Base-by-base conservation (phyloP, 2,888 invertebrate genomes). In the Drosophila borealis region DNA sequence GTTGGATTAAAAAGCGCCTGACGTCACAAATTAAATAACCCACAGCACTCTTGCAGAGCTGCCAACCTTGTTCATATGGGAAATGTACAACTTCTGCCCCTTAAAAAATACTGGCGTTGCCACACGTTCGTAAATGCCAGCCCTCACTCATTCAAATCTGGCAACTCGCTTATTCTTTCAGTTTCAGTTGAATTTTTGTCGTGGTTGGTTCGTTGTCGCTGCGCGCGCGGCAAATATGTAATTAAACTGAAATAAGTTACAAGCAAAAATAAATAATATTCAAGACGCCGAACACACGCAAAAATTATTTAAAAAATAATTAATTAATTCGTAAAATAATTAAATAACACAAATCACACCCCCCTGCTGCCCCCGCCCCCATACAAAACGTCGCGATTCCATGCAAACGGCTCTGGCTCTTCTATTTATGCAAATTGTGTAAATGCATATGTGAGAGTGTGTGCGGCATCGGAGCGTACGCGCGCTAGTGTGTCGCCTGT, bases 181-280 rank as follows among this genome's bases (percentile, higher is more conserved):
- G 75, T 75, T 76, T 75, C 75, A 75, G 75, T 75, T 76, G 75
- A 75, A 75, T 75, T 76, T 75, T 75, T 64, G 75, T 76, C 75
- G 75, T 76, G 64, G 67, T 63, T 37, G 64, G 75, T 76, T 71
- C 75, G 75, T 75, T 72, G 72, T 75, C 76, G 75, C 72, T 67
- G 46, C 72, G 76, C 76, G 75, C 75, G 75, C 68, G 75, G 63
- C 48, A 54, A 64, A 61, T 61, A 62, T 75, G 75, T 75, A 72
- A 71, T 75, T 71, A 72, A 75, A 76, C 76, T 76, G 54, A 72
- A 64, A 37, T 72, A 67, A 76, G 68, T 72, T 76, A 67, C 60
- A 75, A 75, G 54, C 63, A 75, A 55, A 74, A 74, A 70, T 70
- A 74, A 61, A 75, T 75, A 76, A 76, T 71, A 76, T 75, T 64